Conservation (phyloP, 2,888 invertebrate species). For the Nomada flava region DNA sequence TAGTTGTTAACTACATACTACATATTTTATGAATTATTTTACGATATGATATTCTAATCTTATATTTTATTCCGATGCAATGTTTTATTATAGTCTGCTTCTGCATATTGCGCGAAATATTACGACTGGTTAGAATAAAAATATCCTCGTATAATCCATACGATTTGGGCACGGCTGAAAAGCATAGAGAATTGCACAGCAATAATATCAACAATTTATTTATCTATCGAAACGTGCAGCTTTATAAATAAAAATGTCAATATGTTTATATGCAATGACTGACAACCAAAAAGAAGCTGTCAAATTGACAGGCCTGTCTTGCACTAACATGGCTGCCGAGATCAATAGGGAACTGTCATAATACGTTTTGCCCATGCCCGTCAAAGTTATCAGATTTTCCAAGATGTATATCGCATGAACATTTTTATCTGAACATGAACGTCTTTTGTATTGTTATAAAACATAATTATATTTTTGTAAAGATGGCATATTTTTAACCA, state of each 20-base stretch:
- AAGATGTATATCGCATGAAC: conserved; percentile 29
- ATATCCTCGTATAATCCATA: background rate
- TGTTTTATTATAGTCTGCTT: background rate
- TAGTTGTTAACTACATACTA: background rate
- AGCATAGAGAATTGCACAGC: background rate
- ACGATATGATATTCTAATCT: background rate
- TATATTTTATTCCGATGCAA: background rate
- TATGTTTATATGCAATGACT: background rate
- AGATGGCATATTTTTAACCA: conserved; percentile 32
- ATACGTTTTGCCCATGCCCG: conserved; percentile 60
- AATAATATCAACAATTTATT: background rate
- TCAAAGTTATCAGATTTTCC: conserved; percentile 44
- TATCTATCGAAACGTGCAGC: background rate
- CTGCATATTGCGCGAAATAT: background rate
- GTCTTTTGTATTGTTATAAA: conserved; percentile 7
- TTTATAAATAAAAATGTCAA: background rate
- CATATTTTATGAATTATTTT: background rate
- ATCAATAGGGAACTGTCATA: conserved; percentile 77
- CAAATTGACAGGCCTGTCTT: conserved; percentile 56
- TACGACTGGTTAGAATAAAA: background rate
- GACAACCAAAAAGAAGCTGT: conserved; percentile 37
- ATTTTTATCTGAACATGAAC: conserved; percentile 28
- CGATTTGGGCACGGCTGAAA: background rate
- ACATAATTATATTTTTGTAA: conserved; percentile 24
- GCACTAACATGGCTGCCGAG: conserved; percentile 75